A percentile compares a stretch with the other conserved stretches of the same genome.
phyloP scores from a whole-genome alignment of 2,797 vertebrate species.

The Streptopelia turtur region DNA sequence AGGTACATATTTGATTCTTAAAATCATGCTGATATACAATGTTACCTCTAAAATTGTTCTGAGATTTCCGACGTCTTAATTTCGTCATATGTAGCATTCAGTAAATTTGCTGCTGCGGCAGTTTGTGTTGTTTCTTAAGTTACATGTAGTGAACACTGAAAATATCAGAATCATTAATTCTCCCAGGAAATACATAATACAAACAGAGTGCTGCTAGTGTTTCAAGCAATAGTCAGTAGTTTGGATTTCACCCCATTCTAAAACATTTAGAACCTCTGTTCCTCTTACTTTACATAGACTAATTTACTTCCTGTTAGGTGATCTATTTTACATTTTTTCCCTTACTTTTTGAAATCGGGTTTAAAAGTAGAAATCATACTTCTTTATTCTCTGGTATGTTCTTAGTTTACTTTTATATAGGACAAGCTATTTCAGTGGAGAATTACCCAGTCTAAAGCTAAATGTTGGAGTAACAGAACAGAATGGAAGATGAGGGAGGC shows the following conservation, averaged over 20 bases:
- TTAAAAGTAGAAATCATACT: background rate
- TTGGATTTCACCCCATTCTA: fast-evolving
- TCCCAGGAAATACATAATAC: background rate
- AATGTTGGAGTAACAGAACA: background rate
- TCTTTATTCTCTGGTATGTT: background rate
- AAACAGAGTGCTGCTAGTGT: background rate
- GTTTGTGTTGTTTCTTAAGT: background rate
- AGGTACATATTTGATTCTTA: background rate
- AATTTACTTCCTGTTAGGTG: background rate
- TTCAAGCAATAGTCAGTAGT: background rate
- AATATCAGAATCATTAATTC: background rate
- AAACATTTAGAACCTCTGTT: background rate
- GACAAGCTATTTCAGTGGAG: background rate
- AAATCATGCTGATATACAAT: background rate
- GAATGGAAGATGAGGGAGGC: background rate
- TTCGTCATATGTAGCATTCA: background rate
- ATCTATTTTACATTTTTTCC: background rate
- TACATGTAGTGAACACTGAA: background rate
- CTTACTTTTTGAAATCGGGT: background rate
- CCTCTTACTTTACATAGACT: background rate
- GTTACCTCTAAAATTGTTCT: background rate
- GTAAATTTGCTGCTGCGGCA: background rate
- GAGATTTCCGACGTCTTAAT: background rate
- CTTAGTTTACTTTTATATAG: background rate
- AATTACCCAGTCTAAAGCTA: background rate